Conservation (phyloP, 2,113 vertebrate genomes). For the Hippolais icterina region DNA sequence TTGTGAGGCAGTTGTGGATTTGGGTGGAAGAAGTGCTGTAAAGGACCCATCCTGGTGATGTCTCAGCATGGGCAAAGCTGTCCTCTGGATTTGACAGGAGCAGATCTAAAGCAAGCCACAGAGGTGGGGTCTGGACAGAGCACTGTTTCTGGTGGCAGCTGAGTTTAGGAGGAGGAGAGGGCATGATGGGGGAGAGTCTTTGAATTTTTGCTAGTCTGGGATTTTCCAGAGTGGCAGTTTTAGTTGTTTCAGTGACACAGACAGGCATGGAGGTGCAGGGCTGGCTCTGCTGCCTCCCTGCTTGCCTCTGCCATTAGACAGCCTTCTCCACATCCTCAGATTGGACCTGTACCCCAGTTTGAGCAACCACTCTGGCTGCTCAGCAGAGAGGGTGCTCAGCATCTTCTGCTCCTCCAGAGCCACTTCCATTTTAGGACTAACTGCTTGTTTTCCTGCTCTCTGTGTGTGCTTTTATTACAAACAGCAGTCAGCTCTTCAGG, state of each 20-base stretch:
- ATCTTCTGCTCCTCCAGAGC: not conserved
- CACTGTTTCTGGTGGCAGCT: rapidly evolving
- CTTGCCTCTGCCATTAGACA: too few species aligned
- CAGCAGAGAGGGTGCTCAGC: not conserved
- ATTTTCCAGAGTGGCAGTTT: not conserved
- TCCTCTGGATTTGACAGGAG: not conserved
- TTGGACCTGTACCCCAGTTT: rapidly evolving
- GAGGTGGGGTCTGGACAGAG: not conserved
- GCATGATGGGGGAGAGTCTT: rapidly evolving
- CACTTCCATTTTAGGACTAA: not conserved
- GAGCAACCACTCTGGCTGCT: not conserved
- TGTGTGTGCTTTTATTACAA: conserved; percentile 33
- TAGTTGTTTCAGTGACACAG: not conserved
- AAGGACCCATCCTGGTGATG: not conserved
- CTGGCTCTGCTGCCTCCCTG: not conserved
- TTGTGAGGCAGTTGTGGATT: not conserved
- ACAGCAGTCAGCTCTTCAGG: conserved; percentile 57
- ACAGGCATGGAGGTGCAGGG: not conserved
- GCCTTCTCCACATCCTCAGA: not conserved
- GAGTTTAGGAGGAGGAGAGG: not conserved
- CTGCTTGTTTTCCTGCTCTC: not conserved
- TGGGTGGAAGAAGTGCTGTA: not conserved
- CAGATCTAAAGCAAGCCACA: not conserved
- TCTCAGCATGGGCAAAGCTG: not conserved
- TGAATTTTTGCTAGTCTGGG: not conserved